These are phyloP conservation scores for Diaphora mendica DNA, from an alignment of 2,888 invertebrate species.

Conservation along the genomic window DNA sequence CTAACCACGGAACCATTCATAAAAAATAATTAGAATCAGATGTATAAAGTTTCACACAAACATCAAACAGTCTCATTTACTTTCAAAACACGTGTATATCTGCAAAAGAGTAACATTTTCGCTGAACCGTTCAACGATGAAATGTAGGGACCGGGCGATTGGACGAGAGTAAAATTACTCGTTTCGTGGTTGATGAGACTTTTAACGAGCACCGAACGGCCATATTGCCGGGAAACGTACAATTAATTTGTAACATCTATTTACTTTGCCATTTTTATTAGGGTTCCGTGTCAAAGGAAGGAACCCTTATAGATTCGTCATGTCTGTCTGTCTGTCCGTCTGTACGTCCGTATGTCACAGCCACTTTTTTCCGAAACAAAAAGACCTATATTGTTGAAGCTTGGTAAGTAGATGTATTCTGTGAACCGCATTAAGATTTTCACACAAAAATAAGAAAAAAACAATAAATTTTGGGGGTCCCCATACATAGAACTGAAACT, in stretches of 20 bases:
- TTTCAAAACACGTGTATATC: conserved; percentile 9
- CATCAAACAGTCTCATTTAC: background rate
- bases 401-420: no score
- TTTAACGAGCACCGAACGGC: conserved; percentile 61
- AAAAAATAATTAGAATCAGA: background rate
- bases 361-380: no score
- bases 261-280: conserved; percentile 46
- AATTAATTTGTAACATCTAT: conserved; percentile 55
- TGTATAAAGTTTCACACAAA: background rate
- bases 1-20: no score
- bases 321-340: no score
- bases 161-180: conserved; percentile 54
- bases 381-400: no score
- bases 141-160: conserved; percentile 26
- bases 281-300: no score
- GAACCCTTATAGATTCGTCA: no score
- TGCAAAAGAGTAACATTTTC: conserved; percentile 16
- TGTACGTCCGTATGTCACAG: no score
- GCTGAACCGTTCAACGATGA: conserved; percentile 23
- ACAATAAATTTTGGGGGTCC: no score
- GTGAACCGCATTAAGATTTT: no score
- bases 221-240: conserved; percentile 56
- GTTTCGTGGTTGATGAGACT: conserved; percentile 60
- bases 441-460: no score
- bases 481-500: no score